Evolutionary conservation across 2,797 vertebrate species (phyloP).

Genomic region (Cossypha dichroa): DNA sequence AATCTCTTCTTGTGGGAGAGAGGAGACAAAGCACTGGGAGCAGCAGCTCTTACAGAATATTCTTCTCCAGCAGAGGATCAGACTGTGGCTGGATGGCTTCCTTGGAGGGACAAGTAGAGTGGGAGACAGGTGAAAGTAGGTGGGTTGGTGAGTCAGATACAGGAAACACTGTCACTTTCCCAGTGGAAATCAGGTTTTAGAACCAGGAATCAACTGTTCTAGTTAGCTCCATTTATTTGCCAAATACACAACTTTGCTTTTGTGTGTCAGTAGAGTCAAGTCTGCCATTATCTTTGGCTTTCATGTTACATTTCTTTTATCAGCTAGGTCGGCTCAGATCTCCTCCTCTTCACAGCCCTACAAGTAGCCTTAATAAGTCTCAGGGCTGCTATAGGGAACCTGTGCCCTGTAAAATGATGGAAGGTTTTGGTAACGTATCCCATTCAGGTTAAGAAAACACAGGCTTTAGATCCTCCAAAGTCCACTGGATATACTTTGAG

Average conservation of each 20-base stretch:
- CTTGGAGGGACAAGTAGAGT: fast-evolving
- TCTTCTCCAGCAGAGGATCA: background rate
- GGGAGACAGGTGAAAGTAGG: background rate
- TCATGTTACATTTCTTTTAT: background rate
- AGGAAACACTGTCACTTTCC: background rate
- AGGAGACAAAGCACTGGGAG: background rate
- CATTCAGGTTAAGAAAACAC: background rate
- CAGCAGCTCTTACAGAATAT: background rate
- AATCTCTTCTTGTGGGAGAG: background rate
- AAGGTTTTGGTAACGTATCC: background rate
- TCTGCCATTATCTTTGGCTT: background rate
- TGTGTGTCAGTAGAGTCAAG: background rate
- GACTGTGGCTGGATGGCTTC: background rate
- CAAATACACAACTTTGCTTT: background rate
- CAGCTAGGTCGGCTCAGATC: background rate
- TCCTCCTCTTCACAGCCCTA: background rate
- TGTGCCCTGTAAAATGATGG: background rate
- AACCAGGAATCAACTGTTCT: background rate
- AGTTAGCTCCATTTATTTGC: background rate
- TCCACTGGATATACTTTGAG: background rate
- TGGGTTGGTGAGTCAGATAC: background rate
- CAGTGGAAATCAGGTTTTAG: background rate
- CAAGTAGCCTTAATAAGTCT: background rate
- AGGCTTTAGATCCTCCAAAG: background rate
- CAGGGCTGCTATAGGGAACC: background rate